These are phyloP conservation scores for Microctonus aethiopoides DNA, from an alignment of 2,888 invertebrate genomes.

Conservation along the genomic window DNA sequence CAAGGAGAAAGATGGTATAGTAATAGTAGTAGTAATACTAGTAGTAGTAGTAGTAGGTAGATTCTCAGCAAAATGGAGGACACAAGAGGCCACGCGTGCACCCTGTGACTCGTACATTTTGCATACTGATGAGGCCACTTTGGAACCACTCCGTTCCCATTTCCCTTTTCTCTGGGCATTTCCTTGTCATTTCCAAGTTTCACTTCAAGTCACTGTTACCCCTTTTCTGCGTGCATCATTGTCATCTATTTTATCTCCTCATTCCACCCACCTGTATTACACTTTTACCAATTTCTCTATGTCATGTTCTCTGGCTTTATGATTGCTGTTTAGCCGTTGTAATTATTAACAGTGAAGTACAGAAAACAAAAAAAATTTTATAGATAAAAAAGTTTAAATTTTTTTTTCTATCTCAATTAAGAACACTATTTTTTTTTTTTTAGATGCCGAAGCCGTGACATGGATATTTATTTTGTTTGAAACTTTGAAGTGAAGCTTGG, in stretches of 20 bases:
- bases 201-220: slow-evolving; percentile 38
- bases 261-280: neutral
- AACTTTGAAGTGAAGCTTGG: neutral
- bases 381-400: neutral
- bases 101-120: slow-evolving; percentile 55
- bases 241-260: neutral
- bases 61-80: slow-evolving; percentile 45
- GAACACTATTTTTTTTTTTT: neutral
- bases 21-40: too few species aligned
- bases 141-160: slow-evolving; percentile 51
- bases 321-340: neutral
- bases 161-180: slow-evolving; percentile 51
- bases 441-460: slow-evolving; percentile 25
- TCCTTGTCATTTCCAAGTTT: slow-evolving; percentile 54
- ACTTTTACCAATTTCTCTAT: neutral
- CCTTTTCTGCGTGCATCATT: slow-evolving; percentile 4
- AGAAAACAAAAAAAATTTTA: neutral
- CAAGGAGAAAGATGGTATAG: slow-evolving; percentile 2
- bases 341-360: neutral
- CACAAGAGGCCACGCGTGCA: slow-evolving; percentile 50
- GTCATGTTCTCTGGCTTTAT: neutral
- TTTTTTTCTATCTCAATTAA: neutral
- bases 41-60: neutral
- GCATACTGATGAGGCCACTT: slow-evolving; percentile 61
- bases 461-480: slow-evolving; percentile 18